Conservation (phyloP, 1,140 invertebrate species). For the Medauroidea extradentata region DNA sequence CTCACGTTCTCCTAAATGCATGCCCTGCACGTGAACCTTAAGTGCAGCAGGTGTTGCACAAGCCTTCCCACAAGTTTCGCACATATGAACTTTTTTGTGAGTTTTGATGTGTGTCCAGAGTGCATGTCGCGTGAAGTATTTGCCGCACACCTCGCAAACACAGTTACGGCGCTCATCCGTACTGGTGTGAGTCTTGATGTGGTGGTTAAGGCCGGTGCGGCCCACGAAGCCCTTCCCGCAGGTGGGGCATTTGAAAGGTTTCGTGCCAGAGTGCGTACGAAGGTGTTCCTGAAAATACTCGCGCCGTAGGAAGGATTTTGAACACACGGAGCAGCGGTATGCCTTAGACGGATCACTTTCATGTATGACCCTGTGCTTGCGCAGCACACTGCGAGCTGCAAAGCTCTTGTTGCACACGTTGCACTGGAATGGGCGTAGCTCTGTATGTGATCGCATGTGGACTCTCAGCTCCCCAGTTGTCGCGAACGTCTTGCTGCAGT, state of each 20-base stretch:
- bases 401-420: constrained; percentile 12
- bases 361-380: constrained; percentile 12
- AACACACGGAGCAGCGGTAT: constrained; percentile 12
- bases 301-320: constrained; percentile 11
- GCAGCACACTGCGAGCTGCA: constrained; percentile 6
- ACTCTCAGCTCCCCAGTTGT: constrained; percentile 10
- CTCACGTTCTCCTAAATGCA: constrained; percentile 9
- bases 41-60: constrained; percentile 9
- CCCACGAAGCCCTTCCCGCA: constrained; percentile 19
- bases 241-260: constrained; percentile 49
- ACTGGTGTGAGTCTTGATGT: constrained; percentile 10
- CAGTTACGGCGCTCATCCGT: neutral
- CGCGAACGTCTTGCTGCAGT: constrained; percentile 11
- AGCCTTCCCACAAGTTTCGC: constrained; percentile 8
- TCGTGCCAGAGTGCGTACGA: constrained; percentile 60
- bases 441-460: constrained; percentile 12
- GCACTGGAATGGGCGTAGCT: constrained; percentile 11
- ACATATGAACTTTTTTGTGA: constrained; percentile 8
- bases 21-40: constrained; percentile 5
- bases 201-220: constrained; percentile 18
- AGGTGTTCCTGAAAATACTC: constrained; percentile 55
- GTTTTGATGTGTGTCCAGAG: constrained; percentile 18
- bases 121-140: constrained; percentile 22
- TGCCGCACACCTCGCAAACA: constrained; percentile 25
- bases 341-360: neutral